A percentile compares a stretch with the other conserved stretches of the same genome.
Conservation (phyloP, 2,888 invertebrate genomes). For the Parnassius orleans region DNA sequence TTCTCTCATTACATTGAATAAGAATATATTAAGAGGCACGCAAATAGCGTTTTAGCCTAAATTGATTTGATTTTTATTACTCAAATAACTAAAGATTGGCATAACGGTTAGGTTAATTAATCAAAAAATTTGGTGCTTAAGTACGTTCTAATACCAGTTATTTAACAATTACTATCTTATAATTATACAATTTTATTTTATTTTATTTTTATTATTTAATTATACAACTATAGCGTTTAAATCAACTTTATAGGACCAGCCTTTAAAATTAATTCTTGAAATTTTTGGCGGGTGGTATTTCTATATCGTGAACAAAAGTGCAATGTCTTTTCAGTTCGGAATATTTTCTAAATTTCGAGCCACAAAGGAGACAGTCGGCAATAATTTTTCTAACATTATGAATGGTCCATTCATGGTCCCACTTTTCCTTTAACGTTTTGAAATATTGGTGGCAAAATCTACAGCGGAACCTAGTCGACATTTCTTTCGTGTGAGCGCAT, state of each 20-base stretch:
- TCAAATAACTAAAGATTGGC: too few species aligned
- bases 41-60: too few species aligned
- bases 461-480: constrained; percentile 50
- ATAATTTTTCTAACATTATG: constrained; percentile 69
- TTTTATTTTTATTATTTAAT: too few species aligned
- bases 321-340: constrained; percentile 65
- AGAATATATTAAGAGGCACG: too few species aligned
- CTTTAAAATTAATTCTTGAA: neutral
- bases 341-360: constrained; percentile 66
- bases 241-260: constrained; percentile 10
- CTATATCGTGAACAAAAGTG: constrained; percentile 44
- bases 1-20: too few species aligned
- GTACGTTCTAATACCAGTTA: too few species aligned
- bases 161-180: too few species aligned
- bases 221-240: neutral
- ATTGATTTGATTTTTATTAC: too few species aligned
- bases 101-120: too few species aligned
- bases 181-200: too few species aligned
- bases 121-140: too few species aligned
- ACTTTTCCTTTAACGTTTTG: constrained; percentile 62
- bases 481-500: constrained; percentile 51
- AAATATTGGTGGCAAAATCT: constrained; percentile 57
- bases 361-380: constrained; percentile 64
- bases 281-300: constrained; percentile 55
- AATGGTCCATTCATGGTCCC: constrained; percentile 73